Evolutionary conservation across 35 echinoderm and acorn worm species (phyloP), one percentile per base, ranked within the genome.

Genomic region (Acanthaster planci): DNA sequence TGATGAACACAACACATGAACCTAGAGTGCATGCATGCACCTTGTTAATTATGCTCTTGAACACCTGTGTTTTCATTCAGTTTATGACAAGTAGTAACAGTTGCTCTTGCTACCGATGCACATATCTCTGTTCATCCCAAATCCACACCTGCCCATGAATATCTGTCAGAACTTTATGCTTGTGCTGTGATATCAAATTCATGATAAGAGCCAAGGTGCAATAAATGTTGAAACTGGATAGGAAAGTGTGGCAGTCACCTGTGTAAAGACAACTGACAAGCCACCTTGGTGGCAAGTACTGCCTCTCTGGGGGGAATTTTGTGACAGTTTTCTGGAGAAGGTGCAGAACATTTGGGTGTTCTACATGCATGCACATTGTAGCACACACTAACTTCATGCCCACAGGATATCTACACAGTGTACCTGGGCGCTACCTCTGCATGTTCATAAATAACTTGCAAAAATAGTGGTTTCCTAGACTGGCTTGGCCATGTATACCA

Each of bases 231-330:
- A 72, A 21, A 72, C 30, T 31, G 26, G 64, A 72, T 31, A 72
- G 10, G 64, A 34, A 72, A 72, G 64, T 72, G 26, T 26, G 10
- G 64, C 64, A 72, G 64, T 72, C 64, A 72, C 26, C 64, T 72
- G 64, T 72, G 64, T 72, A 72, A 21, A 72, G 64, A 72, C 30
- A 29, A 72, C 64, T 72, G 64, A 72, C 19, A 29, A 72, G 64
- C 23, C 64, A 72, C 64, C 64, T 72, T 29, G 30, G 19, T 34
- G 2, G 30, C 64, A 72, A 72, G 64, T 72, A 34, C 64, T 29
- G 23, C 18, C 29, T 10, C 4, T 26, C 30, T 2, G 22, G 64
- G 64, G 64, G 64, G 21, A 27, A 72, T 72, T 72, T 72, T 19
- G 19, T 72, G 64, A 72, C 64, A 72, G 22, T 72, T 60, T 72